These are phyloP conservation scores for Listrodromus nycthemerus DNA, from an alignment of 2,888 invertebrate genomes.

Conservation along the genomic window DNA sequence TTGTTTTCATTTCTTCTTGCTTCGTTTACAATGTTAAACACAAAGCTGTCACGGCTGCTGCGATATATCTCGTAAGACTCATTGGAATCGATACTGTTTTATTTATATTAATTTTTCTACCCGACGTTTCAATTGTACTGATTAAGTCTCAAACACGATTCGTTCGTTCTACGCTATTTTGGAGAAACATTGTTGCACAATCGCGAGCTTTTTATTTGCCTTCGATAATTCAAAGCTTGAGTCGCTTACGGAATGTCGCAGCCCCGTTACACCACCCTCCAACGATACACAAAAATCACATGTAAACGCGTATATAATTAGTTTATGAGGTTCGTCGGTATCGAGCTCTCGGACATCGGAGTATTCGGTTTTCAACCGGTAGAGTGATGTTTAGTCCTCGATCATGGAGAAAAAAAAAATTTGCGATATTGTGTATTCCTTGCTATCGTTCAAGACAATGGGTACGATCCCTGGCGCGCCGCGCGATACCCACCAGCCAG, in stretches of 20 bases:
- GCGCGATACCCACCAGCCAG: conserved; percentile 80
- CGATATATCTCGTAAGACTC: conserved; percentile 33
- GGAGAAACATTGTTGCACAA: conserved; percentile 9
- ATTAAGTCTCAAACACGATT: conserved; percentile 29
- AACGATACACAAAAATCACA: conserved; percentile 22
- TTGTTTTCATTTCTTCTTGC: not conserved
- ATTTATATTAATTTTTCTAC: not conserved
- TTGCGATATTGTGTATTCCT: not conserved
- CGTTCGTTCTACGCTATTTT: conserved; percentile 7
- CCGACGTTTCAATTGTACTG: not conserved
- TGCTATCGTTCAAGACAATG: conserved; percentile 27
- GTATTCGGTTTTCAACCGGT: conserved; percentile 22
- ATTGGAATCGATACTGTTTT: conserved; percentile 22
- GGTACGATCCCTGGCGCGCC: conserved; percentile 64
- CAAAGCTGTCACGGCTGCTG: conserved; percentile 22
- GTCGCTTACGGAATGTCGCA: conserved; percentile 28
- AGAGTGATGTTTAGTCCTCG: conserved; percentile 35
- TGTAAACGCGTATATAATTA: conserved; percentile 41
- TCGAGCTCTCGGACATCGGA: not conserved
- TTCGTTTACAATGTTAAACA: not conserved
- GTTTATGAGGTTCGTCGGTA: conserved; percentile 29
- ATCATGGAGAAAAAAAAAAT: conserved; percentile 20
- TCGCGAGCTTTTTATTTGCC: not conserved
- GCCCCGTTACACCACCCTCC: conserved; percentile 20
- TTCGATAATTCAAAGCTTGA: conserved; percentile 4